These are phyloP conservation scores for Mustela nigripes DNA, from an alignment of 2,113 vertebrate genomes.

Conservation along the genomic window DNA sequence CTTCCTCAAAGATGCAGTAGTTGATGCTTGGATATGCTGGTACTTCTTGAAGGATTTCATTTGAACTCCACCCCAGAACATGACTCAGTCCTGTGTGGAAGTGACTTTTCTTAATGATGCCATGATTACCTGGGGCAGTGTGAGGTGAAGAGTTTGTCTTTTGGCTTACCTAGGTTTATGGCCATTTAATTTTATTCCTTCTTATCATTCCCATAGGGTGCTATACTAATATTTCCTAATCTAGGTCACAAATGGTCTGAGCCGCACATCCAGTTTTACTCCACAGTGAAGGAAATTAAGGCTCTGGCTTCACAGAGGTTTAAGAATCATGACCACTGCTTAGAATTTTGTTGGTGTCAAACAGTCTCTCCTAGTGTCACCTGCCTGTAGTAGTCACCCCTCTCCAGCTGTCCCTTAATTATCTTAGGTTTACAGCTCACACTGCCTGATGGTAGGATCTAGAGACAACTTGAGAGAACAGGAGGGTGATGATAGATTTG, in stretches of 20 bases:
- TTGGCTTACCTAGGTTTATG: background rate
- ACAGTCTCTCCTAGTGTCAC: background rate
- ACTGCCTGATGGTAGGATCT: background rate
- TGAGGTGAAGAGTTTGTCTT: background rate
- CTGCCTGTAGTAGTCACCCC: background rate
- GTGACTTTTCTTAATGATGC: background rate
- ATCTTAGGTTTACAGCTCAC: background rate
- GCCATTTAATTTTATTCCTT: background rate
- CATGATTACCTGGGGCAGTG: background rate
- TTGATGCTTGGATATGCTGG: background rate
- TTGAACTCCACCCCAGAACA: background rate
- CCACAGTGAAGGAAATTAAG: background rate
- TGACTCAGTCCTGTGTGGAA: background rate
- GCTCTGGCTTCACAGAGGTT: background rate
- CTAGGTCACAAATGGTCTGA: background rate
- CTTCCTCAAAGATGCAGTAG: background rate
- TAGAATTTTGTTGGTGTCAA: background rate
- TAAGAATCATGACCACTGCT: background rate
- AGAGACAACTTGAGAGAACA: background rate
- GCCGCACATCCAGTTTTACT: background rate
- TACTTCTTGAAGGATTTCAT: background rate
- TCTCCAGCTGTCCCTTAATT: background rate
- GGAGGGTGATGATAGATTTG: background rate
- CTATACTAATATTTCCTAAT: background rate
- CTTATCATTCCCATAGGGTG: background rate